phyloP scores from a whole-genome alignment of 2,888 invertebrate genomes.

The Labia minor region DNA sequence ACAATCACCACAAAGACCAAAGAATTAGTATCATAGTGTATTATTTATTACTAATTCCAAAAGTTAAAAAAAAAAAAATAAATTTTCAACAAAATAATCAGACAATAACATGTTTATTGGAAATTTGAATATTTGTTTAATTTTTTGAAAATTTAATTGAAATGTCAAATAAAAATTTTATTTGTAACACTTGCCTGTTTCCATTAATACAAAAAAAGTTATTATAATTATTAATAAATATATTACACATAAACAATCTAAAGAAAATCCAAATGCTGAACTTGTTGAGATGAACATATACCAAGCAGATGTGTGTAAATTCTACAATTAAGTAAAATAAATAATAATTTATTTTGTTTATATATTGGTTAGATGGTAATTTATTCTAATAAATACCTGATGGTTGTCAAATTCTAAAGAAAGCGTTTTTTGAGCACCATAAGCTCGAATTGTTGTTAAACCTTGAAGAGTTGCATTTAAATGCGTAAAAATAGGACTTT shows the following conservation, averaged over 20 bases:
- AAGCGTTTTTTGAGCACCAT: constrained; percentile 54
- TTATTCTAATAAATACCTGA: constrained; percentile 38
- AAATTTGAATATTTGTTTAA: too few species aligned
- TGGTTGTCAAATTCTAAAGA: constrained; percentile 43
- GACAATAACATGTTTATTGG: neutral
- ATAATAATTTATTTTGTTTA: neutral
- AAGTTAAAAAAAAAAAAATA: neutral
- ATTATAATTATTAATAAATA: neutral
- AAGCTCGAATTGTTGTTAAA: constrained; percentile 68
- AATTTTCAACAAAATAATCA: too few species aligned
- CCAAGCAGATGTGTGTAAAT: constrained; percentile 84
- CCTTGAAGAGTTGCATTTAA: constrained; percentile 69
- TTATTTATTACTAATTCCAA: too few species aligned
- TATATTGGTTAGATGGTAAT: too few species aligned
- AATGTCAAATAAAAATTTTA: too few species aligned
- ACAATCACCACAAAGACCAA: neutral
- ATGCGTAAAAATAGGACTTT: constrained; percentile 76
- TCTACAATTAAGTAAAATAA: constrained; percentile 40
- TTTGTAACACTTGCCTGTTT: neutral
- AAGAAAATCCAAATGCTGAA: constrained; percentile 8
- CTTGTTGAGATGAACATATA: constrained; percentile 80
- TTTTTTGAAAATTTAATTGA: too few species aligned
- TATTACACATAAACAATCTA: constrained; percentile 14
- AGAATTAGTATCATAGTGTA: neutral
- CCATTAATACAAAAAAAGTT: neutral